Conservation (phyloP, 2,797 vertebrate species). For the Gambusia yucatana region DNA sequence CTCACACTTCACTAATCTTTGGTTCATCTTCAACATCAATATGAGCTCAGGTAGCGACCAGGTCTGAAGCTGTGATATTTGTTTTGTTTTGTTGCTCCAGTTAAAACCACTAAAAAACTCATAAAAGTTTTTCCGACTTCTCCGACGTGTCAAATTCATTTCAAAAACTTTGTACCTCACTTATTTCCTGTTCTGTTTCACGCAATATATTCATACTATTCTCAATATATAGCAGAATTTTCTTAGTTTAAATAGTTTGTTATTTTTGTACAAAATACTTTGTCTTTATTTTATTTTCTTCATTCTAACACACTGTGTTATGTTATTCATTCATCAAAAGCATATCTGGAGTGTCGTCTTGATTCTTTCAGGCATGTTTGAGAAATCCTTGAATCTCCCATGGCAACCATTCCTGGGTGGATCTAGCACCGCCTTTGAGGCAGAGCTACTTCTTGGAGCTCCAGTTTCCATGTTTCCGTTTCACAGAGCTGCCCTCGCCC, state of each 20-base stretch:
- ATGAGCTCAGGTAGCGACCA: background rate
- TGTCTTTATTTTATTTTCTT: too few relatives aligned
- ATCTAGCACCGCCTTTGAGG: too few relatives aligned
- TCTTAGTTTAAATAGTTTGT: background rate
- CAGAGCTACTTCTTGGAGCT: too few relatives aligned
- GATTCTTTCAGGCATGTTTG: too few relatives aligned
- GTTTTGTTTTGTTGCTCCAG: background rate
- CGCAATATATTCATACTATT: background rate
- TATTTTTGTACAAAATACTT: background rate
- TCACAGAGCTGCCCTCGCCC: too few relatives aligned
- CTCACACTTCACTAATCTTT: conserved; percentile 2
- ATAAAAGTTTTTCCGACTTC: background rate
- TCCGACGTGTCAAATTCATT: background rate
- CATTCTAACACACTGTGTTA: too few relatives aligned
- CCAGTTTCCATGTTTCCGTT: too few relatives aligned
- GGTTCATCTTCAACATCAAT: background rate
- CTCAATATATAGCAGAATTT: background rate
- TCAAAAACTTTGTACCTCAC: background rate
- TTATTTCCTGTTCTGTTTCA: background rate
- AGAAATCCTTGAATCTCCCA: too few relatives aligned
- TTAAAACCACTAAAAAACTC: background rate
- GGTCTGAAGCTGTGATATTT: background rate
- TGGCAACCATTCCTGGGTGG: too few relatives aligned
- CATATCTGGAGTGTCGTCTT: too few relatives aligned
- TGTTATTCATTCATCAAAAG: too few relatives aligned